Base-by-base conservation (phyloP, 2,797 vertebrate species). In the Spinus olivaceus region DNA sequence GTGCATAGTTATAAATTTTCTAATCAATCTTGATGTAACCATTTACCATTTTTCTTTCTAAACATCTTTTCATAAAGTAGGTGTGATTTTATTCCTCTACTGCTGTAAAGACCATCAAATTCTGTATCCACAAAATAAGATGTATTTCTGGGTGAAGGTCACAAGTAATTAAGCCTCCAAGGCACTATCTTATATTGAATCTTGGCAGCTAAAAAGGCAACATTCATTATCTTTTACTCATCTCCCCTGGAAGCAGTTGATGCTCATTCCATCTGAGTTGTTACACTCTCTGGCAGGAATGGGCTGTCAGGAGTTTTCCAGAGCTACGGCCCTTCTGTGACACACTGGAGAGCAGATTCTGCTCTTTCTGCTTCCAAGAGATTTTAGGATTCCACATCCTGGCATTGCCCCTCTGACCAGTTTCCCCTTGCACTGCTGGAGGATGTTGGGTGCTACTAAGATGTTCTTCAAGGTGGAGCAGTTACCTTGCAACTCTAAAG, bases 141-240 rank as follows among this genome's bases (percentile, higher is more conserved):
- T 90, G 53, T 81, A 78, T 92, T 67, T 96, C 88, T 89, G 28
- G 91, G 61, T 93, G 94, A 95, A 97, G 96, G 96, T 97, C 96
- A 95, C 81, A 85, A 63, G 83, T 97, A 97, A 96, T 95, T 95
- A 95, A 95, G 67, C 79, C 93, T 96, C 88, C 81, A 84, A 95
- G 94, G 89, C 88, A 66, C 74, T 90, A 69, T 92, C 89, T 96
- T 81, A 85, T 46, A 46, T 81, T 95, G 92, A 95, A 86, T 97
- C 88, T 95, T 96, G 86, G 83, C 87, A 96, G 83, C 82, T 92
- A 92, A 64, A 92, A 95, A 93, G 51, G 76, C 97, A 96, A 78
- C 93, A 85, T 93, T 51, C 50, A 72, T 97, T 96, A 88, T 95
- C 81, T 95, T 87, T 93, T 73, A 91, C 88, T 93, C n/a, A 22